phyloP scores from a whole-genome alignment of 2,113 vertebrate genomes.

The Furnarius figulus region DNA sequence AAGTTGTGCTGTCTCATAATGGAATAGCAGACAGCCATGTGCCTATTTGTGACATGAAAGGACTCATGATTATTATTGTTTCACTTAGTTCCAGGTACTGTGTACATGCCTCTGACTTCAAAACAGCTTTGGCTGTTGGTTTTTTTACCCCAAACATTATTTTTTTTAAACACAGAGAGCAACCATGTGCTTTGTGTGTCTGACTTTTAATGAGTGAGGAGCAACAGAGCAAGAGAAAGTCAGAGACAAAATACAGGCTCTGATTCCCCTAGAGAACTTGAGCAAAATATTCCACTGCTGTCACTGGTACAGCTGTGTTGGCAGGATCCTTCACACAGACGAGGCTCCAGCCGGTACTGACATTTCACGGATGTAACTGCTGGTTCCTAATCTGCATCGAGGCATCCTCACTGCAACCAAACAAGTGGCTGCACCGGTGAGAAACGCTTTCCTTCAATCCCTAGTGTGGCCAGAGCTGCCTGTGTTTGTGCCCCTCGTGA shows the following conservation, averaged over 20 bases:
- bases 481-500: neutral
- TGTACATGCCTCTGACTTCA: slow-evolving; percentile 10
- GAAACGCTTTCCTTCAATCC: neutral
- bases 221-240: neutral
- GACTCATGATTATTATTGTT: neutral
- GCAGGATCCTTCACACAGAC: slow-evolving; percentile 9
- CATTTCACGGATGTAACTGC: neutral
- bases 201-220: neutral
- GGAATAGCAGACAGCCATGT: neutral
- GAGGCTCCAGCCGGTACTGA: neutral
- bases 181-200: neutral
- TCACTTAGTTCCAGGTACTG: slow-evolving; percentile 17
- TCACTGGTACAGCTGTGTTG: slow-evolving; percentile 63
- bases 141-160: neutral
- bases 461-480: neutral
- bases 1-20: neutral
- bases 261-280: slow-evolving; percentile 59
- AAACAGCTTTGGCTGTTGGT: neutral
- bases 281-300: slow-evolving; percentile 67
- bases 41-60: neutral
- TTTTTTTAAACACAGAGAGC: neutral
- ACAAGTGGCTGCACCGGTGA: neutral
- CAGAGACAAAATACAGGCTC: slow-evolving; percentile 44
- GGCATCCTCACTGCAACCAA: neutral
- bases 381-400: neutral